Evolutionary conservation across 2,888 invertebrate genomes (phyloP).

Genomic region (Griposia aprilina): DNA sequence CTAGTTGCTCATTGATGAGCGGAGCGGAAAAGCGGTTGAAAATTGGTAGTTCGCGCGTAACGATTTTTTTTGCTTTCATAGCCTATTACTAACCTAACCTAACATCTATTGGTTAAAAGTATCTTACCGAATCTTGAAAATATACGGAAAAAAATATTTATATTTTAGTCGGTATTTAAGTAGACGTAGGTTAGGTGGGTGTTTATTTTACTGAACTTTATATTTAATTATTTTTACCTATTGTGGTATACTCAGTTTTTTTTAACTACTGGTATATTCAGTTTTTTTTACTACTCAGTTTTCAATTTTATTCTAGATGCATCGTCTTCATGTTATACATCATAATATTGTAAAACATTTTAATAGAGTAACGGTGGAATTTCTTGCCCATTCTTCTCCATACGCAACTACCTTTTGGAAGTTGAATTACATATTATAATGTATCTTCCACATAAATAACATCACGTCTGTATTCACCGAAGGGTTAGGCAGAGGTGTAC

Average conservation of each 20-base stretch:
- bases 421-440: no score
- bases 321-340: no score
- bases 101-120: no score
- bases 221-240: no score
- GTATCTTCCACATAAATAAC: background rate
- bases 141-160: background rate
- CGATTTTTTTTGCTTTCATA: background rate
- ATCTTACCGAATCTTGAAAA: background rate
- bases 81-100: background rate
- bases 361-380: no score
- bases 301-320: no score
- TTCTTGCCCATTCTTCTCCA: no score
- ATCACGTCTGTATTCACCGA: background rate
- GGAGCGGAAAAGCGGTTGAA: constrained; percentile 18
- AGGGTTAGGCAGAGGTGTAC: background rate
- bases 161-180: background rate
- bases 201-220: background rate
- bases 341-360: no score
- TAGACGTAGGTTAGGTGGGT: background rate
- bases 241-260: no score
- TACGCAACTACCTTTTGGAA: no score
- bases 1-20: constrained; percentile 3
- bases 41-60: background rate
- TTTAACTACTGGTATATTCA: no score
- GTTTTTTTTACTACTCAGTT: no score